Percentiles rank a stretch among this genome's conserved stretches.
Conservation (phyloP, 2,888 invertebrate species). For the Imbricaverruca yamaguchii region DNA sequence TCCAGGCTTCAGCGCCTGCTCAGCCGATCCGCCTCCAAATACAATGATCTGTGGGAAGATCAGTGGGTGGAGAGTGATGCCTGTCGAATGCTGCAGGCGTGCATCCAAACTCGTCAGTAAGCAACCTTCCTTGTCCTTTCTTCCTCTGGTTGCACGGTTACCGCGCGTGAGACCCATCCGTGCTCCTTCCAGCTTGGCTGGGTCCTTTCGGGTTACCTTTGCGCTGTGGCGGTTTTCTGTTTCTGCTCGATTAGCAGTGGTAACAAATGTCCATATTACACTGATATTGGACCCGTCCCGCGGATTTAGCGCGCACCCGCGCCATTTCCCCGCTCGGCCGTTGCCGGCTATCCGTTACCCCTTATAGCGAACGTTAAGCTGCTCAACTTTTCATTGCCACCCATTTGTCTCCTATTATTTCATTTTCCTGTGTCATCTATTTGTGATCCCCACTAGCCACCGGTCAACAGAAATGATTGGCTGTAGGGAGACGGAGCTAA, state of each 20-base stretch:
- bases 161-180: no score
- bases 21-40: no score
- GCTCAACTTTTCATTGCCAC: slow-evolving; percentile 8
- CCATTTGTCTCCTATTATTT: slow-evolving; percentile 16
- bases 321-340: background rate
- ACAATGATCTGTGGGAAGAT: no score
- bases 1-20: no score
- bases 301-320: background rate
- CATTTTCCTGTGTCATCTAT: slow-evolving; percentile 15
- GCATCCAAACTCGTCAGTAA: no score
- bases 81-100: no score
- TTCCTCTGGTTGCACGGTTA: no score
- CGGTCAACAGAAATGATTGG: slow-evolving; percentile 13
- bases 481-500: background rate
- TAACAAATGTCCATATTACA: slow-evolving; percentile 10
- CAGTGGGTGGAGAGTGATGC: no score
- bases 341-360: background rate
- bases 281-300: background rate
- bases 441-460: slow-evolving; percentile 15
- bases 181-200: no score
- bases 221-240: background rate
- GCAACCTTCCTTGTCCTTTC: no score
- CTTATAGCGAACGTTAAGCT: background rate
- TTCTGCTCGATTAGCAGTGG: background rate
- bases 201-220: no score